Evolutionary conservation across 2,888 invertebrate species (phyloP).

Genomic region (Deroplatys truncata): DNA sequence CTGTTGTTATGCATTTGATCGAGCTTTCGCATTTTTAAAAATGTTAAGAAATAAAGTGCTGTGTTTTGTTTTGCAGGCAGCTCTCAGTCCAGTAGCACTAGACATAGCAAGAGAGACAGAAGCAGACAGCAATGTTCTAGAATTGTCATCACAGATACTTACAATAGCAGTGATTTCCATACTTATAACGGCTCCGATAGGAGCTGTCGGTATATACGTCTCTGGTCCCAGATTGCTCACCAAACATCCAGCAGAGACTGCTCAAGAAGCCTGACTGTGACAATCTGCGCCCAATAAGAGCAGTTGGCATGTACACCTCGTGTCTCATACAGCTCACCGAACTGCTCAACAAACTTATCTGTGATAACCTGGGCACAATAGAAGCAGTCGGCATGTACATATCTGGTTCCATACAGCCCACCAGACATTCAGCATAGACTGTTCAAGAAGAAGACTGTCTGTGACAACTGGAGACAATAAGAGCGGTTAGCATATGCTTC

Average conservation of each 20-base stretch:
- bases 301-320: too few relatives aligned
- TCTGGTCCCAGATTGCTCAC: slow-evolving; percentile 38
- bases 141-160: slow-evolving; percentile 35
- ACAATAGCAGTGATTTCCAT: slow-evolving; percentile 45
- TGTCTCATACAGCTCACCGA: too few relatives aligned
- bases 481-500: too few relatives aligned
- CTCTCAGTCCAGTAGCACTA: slow-evolving; percentile 60
- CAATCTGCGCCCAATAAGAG: background rate
- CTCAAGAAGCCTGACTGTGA: background rate
- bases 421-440: too few relatives aligned
- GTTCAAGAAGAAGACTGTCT: too few relatives aligned
- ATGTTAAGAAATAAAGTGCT: background rate
- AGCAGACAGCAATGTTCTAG: slow-evolving; percentile 37
- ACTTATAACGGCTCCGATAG: slow-evolving; percentile 45
- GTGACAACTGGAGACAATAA: too few relatives aligned
- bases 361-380: too few relatives aligned
- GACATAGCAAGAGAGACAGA: slow-evolving; percentile 48
- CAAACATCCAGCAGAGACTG: background rate
- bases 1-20: too few relatives aligned
- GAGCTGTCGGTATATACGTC: slow-evolving; percentile 39
- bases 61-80: slow-evolving; percentile 50
- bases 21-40: too few relatives aligned
- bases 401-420: slow-evolving; percentile 37
- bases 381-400: slow-evolving; percentile 41
- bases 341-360: too few relatives aligned